Evolutionary conservation across 2,888 invertebrate genomes (phyloP), one percentile per base, ranked within the genome.

Genomic region (Caenorhabditis sp.): DNA sequence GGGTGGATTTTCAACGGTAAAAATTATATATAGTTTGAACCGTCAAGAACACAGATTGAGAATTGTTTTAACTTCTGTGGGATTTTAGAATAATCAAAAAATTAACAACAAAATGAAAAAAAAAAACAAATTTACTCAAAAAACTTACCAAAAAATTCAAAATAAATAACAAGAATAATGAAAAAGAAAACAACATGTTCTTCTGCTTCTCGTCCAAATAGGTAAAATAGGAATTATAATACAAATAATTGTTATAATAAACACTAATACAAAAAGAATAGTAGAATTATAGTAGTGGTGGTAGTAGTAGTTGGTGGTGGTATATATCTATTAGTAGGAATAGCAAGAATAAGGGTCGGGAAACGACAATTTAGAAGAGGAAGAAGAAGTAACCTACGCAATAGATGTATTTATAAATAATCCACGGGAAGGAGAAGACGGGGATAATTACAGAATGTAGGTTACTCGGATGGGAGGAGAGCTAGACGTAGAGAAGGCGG

Each of bases 361-460:
- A 19, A 50, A 50, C 17, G 53, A 53, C 21, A 53, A 53, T 17
- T 43, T 43, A 43, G 5, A 43, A 43, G 17, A 8, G 12, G 12
- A 14, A 17, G 17, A 43, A 43, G 43, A 43, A 43, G 43, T 17
- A 43, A 17, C 17, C 43, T 43, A 43, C 43, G 43, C 43, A 43
- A 43, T 43, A 17, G 12, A 17, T 43, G 43, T 43, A 43, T 43
- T 43, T 43, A 43, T 43, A 43, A 43, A 43, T 43, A 43, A 43
- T 43, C 43, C 43, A 2, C 14, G 53, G 53, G 24, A 53, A 53
- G 24, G 24, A 53, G 50, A 53, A 23, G 53, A 53, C 23, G 49
- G 49, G 12, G 31, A 62, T 73, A 68, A 73, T 73, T 69, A 69
- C 62, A 73, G 68, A 69, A 69, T 73, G 69, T 73, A 73, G 68